phyloP scores from a whole-genome alignment of 2,797 vertebrate genomes.

The Decapterus maruadsi region DNA sequence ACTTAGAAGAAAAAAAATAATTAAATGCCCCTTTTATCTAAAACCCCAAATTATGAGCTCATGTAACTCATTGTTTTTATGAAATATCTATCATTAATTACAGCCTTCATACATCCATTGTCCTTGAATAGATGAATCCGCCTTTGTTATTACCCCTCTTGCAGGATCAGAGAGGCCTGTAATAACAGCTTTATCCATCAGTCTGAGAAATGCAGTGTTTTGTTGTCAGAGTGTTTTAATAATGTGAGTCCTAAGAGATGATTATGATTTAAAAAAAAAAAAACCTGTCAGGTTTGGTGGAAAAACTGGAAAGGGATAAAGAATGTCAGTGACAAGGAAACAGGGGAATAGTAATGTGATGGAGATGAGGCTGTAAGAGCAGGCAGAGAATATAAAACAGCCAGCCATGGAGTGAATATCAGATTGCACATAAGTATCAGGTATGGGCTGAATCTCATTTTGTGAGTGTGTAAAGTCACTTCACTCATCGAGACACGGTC shows the following conservation, averaged over 20 bases:
- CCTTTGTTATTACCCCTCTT: slow-evolving; percentile 78
- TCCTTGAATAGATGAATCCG: slow-evolving; percentile 59
- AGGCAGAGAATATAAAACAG: slow-evolving; percentile 29
- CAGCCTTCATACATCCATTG: slow-evolving; percentile 55
- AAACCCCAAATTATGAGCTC: slow-evolving; percentile 59
- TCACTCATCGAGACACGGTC: slow-evolving; percentile 19
- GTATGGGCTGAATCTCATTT: slow-evolving; percentile 68
- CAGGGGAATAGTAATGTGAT: slow-evolving; percentile 29
- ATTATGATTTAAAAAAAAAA: slow-evolving; percentile 7
- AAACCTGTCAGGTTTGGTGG: slow-evolving; percentile 37
- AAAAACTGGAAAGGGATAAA: slow-evolving; percentile 61
- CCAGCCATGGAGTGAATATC: slow-evolving; percentile 39
- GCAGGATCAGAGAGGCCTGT: slow-evolving; percentile 77
- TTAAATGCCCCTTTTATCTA: slow-evolving; percentile 61
- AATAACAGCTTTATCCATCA: slow-evolving; percentile 73
- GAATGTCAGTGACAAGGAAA: slow-evolving; percentile 52
- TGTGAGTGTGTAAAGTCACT: slow-evolving; percentile 52
- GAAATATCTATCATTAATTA: slow-evolving; percentile 71
- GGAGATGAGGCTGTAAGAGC: slow-evolving; percentile 35
- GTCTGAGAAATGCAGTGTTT: slow-evolving; percentile 74
- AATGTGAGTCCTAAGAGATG: slow-evolving; percentile 67
- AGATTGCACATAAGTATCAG: slow-evolving; percentile 57
- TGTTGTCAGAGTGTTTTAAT: slow-evolving; percentile 59
- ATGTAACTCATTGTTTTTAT: slow-evolving; percentile 66
- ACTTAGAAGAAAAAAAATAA: slow-evolving; percentile 55